Base-by-base conservation (phyloP, 2,888 invertebrate genomes). In the Anoplius nigerrimus region DNA sequence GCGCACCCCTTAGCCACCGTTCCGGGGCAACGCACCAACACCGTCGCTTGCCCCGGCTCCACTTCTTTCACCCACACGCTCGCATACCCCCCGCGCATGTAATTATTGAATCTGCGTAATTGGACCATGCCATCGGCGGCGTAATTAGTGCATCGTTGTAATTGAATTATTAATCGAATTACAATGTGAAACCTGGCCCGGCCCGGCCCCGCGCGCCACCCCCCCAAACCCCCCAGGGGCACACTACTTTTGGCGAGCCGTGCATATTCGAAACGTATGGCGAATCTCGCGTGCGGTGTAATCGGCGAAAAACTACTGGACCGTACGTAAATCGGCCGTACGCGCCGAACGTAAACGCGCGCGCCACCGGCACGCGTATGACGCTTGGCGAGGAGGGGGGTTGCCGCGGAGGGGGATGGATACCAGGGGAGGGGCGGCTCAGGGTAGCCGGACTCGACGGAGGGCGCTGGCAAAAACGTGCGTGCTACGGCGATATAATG, bases 91-190 rank as follows among this genome's bases (percentile, higher is more conserved):
- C 34, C n/a, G n/a, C n/a, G 6, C 34, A 34, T 34, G 34, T 34
- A 34, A 34, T 34, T 34, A 34, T 34, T 34, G 34, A 34, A 34
- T 34, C 34, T 34, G 34, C 34, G 34, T 34, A 34, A 34, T 34
- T 34, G 34, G 34, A 34, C 34, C 34, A 34, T 34, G 34, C 34
- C 61, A 46, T 3, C 56, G 62, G 13, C 3, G 51, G 15, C 45
- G 74, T 76, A 76, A 76, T 76, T 76, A 76, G 74, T 65, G 57
- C 11, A 67, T 66, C 51, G 34, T 57, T 69, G 67, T 66, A 74
- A 76, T 76, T 74, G 68, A 74, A 77, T 76, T 77, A 76, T 74
- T 77, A 76, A 77, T 77, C 74, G 63, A 76, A 77, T 69, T 66
- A 71, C 72, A 66, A 72, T 61, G 65, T 61, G 21, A 61, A 63